phyloP scores from a whole-genome alignment of 2,888 invertebrate species.

The Frankliniella fusca region DNA sequence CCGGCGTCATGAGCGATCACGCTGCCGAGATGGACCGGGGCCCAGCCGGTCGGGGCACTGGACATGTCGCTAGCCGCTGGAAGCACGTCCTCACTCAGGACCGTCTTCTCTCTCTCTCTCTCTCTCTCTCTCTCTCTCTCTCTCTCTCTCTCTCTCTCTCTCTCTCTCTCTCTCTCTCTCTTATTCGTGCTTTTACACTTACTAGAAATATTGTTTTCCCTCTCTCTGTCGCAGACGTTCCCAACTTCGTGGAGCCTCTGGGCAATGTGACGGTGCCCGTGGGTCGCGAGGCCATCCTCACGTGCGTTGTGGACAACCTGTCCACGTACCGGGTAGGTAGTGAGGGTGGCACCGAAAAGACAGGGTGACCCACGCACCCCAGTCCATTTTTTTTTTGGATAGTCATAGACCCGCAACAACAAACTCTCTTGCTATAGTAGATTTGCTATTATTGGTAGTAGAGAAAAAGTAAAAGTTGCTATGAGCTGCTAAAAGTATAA shows the following conservation, averaged over 20 bases:
- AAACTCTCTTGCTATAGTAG: no score
- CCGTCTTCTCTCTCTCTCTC: background rate
- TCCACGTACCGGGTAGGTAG: constrained; percentile 75
- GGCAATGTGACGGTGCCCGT: constrained; percentile 78
- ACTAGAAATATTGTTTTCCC: no score
- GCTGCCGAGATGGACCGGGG: background rate
- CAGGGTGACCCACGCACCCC: no score
- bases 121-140: background rate
- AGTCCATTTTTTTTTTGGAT: no score
- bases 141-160: background rate
- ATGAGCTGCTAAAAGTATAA: no score
- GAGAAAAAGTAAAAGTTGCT: no score
- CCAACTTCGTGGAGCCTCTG: constrained; percentile 71
- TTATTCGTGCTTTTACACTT: background rate
- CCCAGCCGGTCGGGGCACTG: no score
- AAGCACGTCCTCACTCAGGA: background rate
- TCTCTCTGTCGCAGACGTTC: constrained; percentile 40
- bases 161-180: no score
- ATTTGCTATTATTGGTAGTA: no score
- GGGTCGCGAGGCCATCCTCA: constrained; percentile 75
- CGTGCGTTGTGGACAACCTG: constrained; percentile 77
- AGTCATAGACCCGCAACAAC: no score
- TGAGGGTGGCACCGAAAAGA: no score
- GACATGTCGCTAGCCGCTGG: background rate
- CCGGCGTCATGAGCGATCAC: background rate